Evolutionary conservation across 1,140 invertebrate genomes (phyloP).

Genomic region (Brachionus rotundiformis): DNA sequence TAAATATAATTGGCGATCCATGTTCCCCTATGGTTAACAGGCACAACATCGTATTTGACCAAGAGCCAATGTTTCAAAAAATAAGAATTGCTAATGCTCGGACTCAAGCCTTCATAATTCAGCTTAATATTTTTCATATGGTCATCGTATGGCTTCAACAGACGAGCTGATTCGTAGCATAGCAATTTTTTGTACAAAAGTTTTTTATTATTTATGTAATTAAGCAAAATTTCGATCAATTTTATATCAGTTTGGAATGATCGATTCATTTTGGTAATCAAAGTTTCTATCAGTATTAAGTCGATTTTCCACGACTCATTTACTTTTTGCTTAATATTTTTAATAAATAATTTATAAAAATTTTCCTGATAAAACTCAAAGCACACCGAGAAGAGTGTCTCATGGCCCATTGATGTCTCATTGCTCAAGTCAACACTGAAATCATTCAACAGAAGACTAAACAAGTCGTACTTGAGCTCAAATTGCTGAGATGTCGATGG

Average conservation of each 20-base stretch:
- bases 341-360: not conserved
- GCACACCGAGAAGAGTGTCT: not conserved
- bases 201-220: conserved; percentile 31
- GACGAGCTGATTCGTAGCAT: not conserved
- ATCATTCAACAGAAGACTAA: not conserved
- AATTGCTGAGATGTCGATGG: not conserved
- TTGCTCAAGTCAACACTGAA: not conserved
- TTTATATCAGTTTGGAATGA: conserved; percentile 13
- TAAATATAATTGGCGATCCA: conserved; percentile 31
- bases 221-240: conserved; percentile 8
- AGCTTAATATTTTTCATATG: conserved; percentile 20
- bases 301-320: not conserved
- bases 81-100: not conserved
- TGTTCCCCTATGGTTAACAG: not conserved
- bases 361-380: conserved; percentile 16
- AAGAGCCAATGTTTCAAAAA: conserved; percentile 22
- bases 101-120: not conserved
- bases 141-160: not conserved
- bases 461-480: conserved; percentile 1
- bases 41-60: conserved; percentile 24
- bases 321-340: not conserved
- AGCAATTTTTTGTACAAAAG: conserved; percentile 15
- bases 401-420: not conserved
- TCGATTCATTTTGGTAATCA: conserved; percentile 19
- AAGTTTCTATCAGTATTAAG: not conserved